Evolutionary conservation across 2,888 invertebrate species (phyloP), one percentile per base, ranked within the genome.

Genomic region (Cancer borealis): DNA sequence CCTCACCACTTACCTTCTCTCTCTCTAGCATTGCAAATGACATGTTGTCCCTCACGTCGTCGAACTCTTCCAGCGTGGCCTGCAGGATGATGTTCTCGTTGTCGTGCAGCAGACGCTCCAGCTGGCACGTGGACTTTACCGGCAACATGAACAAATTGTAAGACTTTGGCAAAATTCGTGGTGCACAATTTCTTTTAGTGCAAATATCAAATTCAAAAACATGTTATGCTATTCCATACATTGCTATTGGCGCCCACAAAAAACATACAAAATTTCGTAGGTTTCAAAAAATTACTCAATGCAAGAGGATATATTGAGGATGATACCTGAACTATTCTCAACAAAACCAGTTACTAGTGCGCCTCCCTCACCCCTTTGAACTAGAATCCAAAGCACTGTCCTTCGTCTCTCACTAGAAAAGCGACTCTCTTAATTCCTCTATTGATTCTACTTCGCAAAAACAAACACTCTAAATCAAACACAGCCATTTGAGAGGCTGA

Each of bases 31-130:
- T 94, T 49, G 90, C 93, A 21, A 93, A 94, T 4, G 96, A 93
- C 95, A 96, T 94, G 93, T 96, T 96, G 84, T 96, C 95, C 49
- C 96, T 46, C 60, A 88, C 73, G 54, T 96, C 95, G 46, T 96
- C 96, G 30, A 95, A 95, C 88, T 96, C 96, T 21, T 96, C 96
- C 89, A 96, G 95, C 17, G 96, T 96, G n/a, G 98, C 98, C 46
- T 98, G 98, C 96, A 98, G 98, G 96, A 98, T 98, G 95, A 98
- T 98, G 96, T 98, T 98, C 97, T 98, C 98, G 96, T 98, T 98
- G 96, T 98, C 98, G 96, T 98, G 98, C 96, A 98, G 98, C 97
- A 98, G 98, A 95, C 98, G 97, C 94, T 98, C 98, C 96, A 98
- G 97, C 21, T 98, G 98, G 97, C 98, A 98, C 96, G 98, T 97